Evolutionary conservation across 2,113 vertebrate species (phyloP).

Genomic region (Xenopus tropicalis): UCB_Xtro_10.0 CM004446.2:18908001-18908500

Average conservation of each 20-base stretch:
- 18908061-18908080: not conserved
- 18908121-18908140: not conserved
- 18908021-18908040: too few species aligned
- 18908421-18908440: not conserved
- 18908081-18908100: not conserved
- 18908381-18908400: not conserved
- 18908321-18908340: not conserved
- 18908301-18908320: not conserved
- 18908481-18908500: not conserved
- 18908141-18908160: slow-evolving; percentile 8
- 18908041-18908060: too few species aligned
- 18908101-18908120: not conserved
- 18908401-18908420: not conserved
- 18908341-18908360: not conserved
- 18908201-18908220: not conserved
- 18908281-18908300: not conserved
- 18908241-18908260: not conserved
- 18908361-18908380: slow-evolving; percentile 1
- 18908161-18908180: not conserved
- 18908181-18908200: not conserved
- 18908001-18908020: too few species aligned
- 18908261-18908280: not conserved
- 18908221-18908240: not conserved
- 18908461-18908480: not conserved
- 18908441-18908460: not conserved